Conservation (phyloP, 2,113 vertebrate species). For the Ictalurus punctatus region DNA sequence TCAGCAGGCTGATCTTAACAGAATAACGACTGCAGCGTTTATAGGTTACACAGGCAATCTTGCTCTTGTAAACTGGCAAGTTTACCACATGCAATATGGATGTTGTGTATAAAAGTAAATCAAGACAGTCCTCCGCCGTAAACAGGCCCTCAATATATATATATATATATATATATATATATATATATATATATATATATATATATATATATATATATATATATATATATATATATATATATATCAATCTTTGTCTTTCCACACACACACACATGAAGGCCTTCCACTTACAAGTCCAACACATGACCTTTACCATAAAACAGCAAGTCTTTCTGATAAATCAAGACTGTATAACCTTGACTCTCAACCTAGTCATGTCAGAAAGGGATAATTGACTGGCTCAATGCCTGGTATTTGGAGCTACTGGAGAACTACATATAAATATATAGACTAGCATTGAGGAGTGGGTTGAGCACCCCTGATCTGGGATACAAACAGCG, state of each 20-base stretch:
- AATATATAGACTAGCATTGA: neutral
- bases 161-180: too few relatives aligned
- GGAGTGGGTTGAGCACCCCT: neutral
- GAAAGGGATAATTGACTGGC: neutral
- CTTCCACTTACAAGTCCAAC: neutral
- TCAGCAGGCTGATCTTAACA: neutral
- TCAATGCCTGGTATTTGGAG: neutral
- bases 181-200: too few relatives aligned
- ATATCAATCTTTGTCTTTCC: rapidly evolving
- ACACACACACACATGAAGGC: neutral
- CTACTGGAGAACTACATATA: neutral
- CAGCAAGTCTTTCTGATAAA: neutral
- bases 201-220: too few relatives aligned
- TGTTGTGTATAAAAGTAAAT: neutral
- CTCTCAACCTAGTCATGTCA: neutral
- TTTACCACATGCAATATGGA: neutral
- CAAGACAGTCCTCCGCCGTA: neutral
- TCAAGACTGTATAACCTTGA: neutral
- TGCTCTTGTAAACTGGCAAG: neutral
- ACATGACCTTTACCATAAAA: neutral
- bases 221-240: neutral
- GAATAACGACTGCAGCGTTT: neutral
- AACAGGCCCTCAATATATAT: neutral
- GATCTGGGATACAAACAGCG: neutral
- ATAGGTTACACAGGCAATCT: neutral